Base-by-base conservation (phyloP, 2,113 vertebrate genomes). In the Oncorhynchus keta region DNA sequence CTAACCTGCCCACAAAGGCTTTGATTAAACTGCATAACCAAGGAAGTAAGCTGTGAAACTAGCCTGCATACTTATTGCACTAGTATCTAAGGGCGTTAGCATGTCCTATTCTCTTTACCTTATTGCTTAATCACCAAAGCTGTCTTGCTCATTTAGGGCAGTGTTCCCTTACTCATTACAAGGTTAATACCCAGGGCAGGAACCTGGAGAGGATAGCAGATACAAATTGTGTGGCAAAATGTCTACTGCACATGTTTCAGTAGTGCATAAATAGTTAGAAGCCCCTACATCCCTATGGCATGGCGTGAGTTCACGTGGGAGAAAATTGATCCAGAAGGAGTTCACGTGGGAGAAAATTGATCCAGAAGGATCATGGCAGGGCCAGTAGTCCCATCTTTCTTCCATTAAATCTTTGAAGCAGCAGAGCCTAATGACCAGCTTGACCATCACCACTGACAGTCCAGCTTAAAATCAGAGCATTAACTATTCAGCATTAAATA, bases 381-480 rank as follows among this genome's bases (percentile, higher is more conserved):
- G 7, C 55, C 61, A 45, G 73, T 13, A 12, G 39, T 66, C 35
- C 64, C 18, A 45, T 74, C 59, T 28, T 39, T 48, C 73, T 48
- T 66, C 73, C 7, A 30, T 55, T 26, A n/a, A 45, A 24, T 67
- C 39, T 24, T 6, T 67, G 51, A 66, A 28, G 64, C 64, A 68
- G 39, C 35, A 51, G 48, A 55, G 35, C 24, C 45, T 51, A 49
- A 62, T 73, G 57, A 61, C 48, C 61, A 51, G 7, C 22, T 35
- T 75, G 35, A 67, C 62, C 26, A 32, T 74, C 20, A 66, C 22
- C 39, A n/a, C 49, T 72, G 62, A 74, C 59, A 74, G 73, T 12
- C 22, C 16, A 24, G 39, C 39, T 49, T 24, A 74, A 74, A 74
- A 74, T 26, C 30, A 16, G 59, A 16, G 35, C 4, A 49, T 66